Conservation (phyloP, 2,113 vertebrate species). For the Oceanodroma tethys region DNA sequence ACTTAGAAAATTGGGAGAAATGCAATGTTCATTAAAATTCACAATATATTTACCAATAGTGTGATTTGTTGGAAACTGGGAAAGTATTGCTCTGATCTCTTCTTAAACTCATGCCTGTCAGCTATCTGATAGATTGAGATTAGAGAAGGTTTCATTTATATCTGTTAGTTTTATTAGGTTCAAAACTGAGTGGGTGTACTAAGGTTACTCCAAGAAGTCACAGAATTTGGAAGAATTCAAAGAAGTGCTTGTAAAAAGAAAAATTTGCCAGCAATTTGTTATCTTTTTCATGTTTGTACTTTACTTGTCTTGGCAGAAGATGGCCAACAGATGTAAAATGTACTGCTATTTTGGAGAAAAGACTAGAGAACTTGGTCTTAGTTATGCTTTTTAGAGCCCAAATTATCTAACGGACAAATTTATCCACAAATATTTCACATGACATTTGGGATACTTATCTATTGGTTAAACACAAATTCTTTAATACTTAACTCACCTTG, state of each 20-base stretch:
- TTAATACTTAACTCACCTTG: not conserved
- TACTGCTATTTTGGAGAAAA: not conserved
- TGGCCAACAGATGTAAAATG: not conserved
- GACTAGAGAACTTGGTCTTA: not conserved
- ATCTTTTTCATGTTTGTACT: not conserved
- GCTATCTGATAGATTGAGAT: not conserved
- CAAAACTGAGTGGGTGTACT: not conserved
- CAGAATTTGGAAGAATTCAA: too few species aligned
- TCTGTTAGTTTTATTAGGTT: not conserved
- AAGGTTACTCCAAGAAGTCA: not conserved
- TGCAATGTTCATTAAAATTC: not conserved
- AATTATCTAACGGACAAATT: not conserved
- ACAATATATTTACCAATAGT: not conserved
- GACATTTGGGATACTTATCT: not conserved
- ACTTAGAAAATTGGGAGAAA: not conserved
- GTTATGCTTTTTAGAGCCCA: not conserved
- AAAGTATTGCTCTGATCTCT: not conserved
- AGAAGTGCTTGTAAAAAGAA: not conserved
- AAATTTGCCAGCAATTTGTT: not conserved
- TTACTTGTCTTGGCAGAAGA: not conserved
- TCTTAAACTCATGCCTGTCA: not conserved
- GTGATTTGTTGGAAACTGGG: not conserved
- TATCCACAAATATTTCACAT: not conserved
- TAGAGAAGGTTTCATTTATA: not conserved
- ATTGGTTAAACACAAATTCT: not conserved